Base-by-base conservation (phyloP, 1,140 invertebrate species). In the Ruditapes philippinarum region DNA sequence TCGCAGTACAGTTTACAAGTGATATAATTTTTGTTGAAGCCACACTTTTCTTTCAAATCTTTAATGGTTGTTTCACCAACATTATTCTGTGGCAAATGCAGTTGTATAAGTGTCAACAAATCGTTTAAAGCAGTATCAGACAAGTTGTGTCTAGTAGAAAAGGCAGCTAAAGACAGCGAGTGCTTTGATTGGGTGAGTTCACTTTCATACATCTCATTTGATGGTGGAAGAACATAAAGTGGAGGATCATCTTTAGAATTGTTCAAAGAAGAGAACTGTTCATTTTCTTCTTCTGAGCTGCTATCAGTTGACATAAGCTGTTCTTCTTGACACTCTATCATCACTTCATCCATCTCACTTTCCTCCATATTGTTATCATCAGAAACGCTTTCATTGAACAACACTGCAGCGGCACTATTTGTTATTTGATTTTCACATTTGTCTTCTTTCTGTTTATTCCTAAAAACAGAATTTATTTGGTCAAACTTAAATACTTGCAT, bases 1-100 rank as follows among this genome's bases (percentile, higher is more conserved):
- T 68, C 62, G 57, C 85, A 88, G 54, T 80, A 80, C 19, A 60
- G 17, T 62, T 54, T 45, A 57, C 76, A 80, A 38, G 51, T 79
- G 5, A 88, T 17, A 45, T 79, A 88, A 38, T 70, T 51, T 17
- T 45, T 60, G 40, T 54, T 38, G 49, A 88, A 88, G 22, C 86
- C 86, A 73, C 57, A 65, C 49, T 79, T 80, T 42, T 62, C 40
- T 54, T 89, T 70, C 25, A 80, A 45, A 54, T 76, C 38, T 28
- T 36, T 70, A 33, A 89, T 57, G 51, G 31, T 80, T 78, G 60
- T 80, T 76, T 89, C 81, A 80, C 81, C 82, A 36, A 89, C 38
- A 84, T 76, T 84, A 33, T 84, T 89, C 40, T 78, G 42, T 49
- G 80, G 78, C 45, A 80, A 33, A 57, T 80, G 45, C 25, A 80